These are phyloP conservation scores for Heliconius eleuchia DNA, from an alignment of 1,140 invertebrate genomes.

Conservation along the genomic window DNA sequence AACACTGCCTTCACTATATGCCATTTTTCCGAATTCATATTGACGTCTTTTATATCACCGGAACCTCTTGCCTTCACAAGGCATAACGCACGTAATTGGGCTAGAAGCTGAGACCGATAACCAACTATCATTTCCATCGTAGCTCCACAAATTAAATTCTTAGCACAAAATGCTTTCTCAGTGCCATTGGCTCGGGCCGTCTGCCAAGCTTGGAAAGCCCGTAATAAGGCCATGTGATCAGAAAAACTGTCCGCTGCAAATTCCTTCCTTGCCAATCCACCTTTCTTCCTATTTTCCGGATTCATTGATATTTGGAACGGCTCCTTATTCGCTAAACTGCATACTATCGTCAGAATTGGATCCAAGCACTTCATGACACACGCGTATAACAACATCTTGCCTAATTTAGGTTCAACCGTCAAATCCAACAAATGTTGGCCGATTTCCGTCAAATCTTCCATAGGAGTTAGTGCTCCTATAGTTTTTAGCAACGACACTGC, in stretches of 20 bases:
- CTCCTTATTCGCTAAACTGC: conserved; percentile 91
- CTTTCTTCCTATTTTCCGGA: conserved; percentile 85
- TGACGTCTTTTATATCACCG: conserved; percentile 89
- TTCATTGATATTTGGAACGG: conserved; percentile 90
- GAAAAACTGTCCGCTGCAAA: conserved; percentile 90
- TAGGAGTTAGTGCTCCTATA: conserved; percentile 91
- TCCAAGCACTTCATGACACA: conserved; percentile 96
- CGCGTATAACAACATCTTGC: conserved; percentile 95
- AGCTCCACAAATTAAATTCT: conserved; percentile 90
- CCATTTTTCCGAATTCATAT: conserved; percentile 95
- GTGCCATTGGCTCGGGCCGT: conserved; percentile 85
- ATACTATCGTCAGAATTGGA: conserved; percentile 96
- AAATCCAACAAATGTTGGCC: conserved; percentile 92
- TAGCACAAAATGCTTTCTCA: conserved; percentile 89
- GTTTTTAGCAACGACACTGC: conserved; percentile 90
- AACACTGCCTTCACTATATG: conserved; percentile 95
- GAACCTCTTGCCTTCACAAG: conserved; percentile 90
- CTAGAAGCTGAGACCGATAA: conserved; percentile 89
- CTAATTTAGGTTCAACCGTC: conserved; percentile 94
- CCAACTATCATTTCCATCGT: conserved; percentile 94
- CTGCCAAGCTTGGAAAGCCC: conserved; percentile 92
- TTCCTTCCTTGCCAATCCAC: conserved; percentile 84
- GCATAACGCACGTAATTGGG: conserved; percentile 91
- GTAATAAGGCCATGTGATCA: conserved; percentile 94
- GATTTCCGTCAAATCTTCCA: conserved; percentile 91